Percentiles rank a stretch among this genome's conserved stretches.
Evolutionary conservation across 2,888 invertebrate genomes (phyloP).

Genomic region (Cepaea hortensis): DNA sequence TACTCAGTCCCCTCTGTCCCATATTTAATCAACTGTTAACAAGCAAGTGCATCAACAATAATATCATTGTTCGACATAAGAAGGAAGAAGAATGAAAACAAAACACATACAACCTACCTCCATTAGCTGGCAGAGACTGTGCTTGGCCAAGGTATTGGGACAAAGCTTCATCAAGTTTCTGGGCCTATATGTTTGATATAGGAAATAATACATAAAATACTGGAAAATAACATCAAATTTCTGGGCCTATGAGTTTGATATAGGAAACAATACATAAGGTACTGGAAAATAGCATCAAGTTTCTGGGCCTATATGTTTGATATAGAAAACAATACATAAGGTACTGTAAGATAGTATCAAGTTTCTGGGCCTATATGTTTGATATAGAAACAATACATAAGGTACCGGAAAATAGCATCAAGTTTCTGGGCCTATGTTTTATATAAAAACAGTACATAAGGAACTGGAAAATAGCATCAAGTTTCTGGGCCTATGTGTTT

Average conservation of each 20-base stretch:
- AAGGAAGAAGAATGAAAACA: not conserved
- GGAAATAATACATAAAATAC: constrained; percentile 78
- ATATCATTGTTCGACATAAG: not conserved
- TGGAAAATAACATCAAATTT: constrained; percentile 88
- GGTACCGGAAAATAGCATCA: too few relatives aligned
- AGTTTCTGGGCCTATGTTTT: too few relatives aligned
- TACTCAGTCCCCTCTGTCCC: too few relatives aligned
- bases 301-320: constrained; percentile 77
- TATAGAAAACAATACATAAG: constrained; percentile 73
- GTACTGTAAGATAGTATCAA: constrained; percentile 87
- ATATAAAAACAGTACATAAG: too few relatives aligned
- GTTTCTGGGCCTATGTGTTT: too few relatives aligned
- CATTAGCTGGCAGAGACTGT: constrained; percentile 36
- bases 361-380: constrained; percentile 78
- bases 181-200: constrained; percentile 67
- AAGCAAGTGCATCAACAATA: not conserved
- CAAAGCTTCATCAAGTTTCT: constrained; percentile 86
- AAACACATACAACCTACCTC: not conserved
- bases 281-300: constrained; percentile 87
- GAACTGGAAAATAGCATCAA: too few relatives aligned
- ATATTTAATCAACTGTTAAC: too few relatives aligned
- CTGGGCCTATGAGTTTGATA: constrained; percentile 68
- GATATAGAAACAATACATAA: not conserved
- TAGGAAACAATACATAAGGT: constrained; percentile 77
- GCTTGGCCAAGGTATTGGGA: constrained; percentile 82